A percentile compares a stretch with the other conserved stretches of the same genome.
Conservation (phyloP, 2,113 vertebrate genomes). For the Gymnogyps californianus region DNA sequence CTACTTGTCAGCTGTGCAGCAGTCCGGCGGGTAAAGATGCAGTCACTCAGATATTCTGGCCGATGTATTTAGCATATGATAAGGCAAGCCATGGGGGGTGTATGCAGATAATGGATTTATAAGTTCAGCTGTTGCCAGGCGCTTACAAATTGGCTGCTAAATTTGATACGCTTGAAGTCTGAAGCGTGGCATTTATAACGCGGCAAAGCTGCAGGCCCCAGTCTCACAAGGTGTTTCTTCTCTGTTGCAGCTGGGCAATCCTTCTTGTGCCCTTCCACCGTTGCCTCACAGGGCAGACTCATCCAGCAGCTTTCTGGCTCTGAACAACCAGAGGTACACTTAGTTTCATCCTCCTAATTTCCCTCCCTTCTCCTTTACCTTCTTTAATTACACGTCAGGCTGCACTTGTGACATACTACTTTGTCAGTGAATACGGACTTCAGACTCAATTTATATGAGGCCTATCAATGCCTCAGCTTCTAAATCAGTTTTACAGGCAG, state of each 20-base stretch:
- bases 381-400: not conserved
- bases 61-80: not conserved
- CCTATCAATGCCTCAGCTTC: not conserved
- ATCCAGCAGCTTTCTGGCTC: not conserved
- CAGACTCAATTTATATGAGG: not conserved
- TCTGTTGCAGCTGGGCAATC: not conserved
- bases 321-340: not conserved
- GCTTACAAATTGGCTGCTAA: not conserved
- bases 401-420: not conserved
- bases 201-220: not conserved
- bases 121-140: not conserved
- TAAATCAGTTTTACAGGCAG: not conserved
- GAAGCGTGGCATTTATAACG: not conserved
- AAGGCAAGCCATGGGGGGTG: not conserved
- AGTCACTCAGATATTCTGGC: not conserved
- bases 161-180: not conserved
- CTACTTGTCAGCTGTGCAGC: not conserved
- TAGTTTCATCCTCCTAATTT: not conserved
- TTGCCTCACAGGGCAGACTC: not conserved
- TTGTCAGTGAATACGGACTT: not conserved
- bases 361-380: not conserved
- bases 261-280: not conserved
- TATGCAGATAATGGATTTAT: not conserved
- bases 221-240: not conserved
- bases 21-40: not conserved